Evolutionary conservation across 2,113 vertebrate genomes (phyloP).

Genomic region (Brienomyrus longianalis): DNA sequence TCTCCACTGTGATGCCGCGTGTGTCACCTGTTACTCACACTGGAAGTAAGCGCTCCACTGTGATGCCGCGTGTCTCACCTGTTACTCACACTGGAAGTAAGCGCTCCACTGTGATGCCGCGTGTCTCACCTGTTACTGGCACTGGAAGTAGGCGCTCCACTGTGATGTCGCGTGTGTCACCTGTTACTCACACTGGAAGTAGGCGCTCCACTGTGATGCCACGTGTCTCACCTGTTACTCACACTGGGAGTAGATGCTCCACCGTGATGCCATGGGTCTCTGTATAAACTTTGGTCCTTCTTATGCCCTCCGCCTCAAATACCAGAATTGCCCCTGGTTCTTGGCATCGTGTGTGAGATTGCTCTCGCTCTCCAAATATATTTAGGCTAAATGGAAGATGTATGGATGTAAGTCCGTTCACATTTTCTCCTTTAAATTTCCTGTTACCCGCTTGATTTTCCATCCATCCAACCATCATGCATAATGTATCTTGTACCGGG

Average conservation of each 20-base stretch:
- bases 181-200: not conserved
- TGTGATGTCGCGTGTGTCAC: not conserved
- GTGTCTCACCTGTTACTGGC: not conserved
- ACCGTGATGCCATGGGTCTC: not conserved
- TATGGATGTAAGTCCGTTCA: not conserved
- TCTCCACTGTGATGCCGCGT: too few relatives aligned
- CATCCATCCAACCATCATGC: not conserved
- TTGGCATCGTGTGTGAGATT: too few relatives aligned
- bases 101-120: not conserved
- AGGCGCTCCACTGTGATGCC: not conserved
- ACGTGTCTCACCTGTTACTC: not conserved
- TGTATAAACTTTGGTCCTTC: too few relatives aligned
- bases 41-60: not conserved
- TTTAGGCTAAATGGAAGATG: not conserved
- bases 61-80: not conserved
- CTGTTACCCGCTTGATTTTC: not conserved
- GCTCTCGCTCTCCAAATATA: not conserved
- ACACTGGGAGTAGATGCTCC: not conserved
- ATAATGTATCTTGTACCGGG: not conserved
- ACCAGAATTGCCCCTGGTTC: too few relatives aligned
- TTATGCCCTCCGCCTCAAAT: too few relatives aligned
- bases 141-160: too few relatives aligned
- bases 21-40: not conserved
- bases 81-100: not conserved
- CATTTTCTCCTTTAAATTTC: not conserved